Evolutionary conservation across 2,113 vertebrate genomes (phyloP).

Genomic region (Vulpes vulpes): DNA sequence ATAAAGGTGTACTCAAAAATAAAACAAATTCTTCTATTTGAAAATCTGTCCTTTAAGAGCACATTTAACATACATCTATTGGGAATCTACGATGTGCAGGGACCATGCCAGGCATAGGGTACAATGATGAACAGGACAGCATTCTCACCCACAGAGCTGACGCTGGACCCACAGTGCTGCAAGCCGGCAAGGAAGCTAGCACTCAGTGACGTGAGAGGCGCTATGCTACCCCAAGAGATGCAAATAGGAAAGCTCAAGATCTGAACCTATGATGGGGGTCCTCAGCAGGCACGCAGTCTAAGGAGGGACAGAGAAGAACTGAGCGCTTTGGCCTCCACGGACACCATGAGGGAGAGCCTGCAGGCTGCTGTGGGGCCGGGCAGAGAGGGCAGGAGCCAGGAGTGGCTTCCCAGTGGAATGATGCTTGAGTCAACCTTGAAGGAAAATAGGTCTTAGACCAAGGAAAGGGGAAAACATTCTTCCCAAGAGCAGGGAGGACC

Average conservation of each 20-base stretch:
- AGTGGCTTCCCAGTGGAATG: not conserved
- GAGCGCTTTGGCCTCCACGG: rapidly evolving
- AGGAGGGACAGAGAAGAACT: not conserved
- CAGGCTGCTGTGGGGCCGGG: no score
- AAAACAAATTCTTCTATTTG: not conserved
- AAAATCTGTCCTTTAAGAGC: not conserved
- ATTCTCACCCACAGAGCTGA: not conserved
- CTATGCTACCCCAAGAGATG: not conserved
- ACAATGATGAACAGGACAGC: not conserved
- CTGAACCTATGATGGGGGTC: not conserved
- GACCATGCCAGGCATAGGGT: no score
- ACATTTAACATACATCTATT: not conserved
- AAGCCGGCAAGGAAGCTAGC: not conserved
- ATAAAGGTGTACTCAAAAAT: not conserved
- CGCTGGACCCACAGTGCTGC: rapidly evolving
- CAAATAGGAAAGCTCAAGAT: not conserved
- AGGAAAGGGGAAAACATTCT: not conserved
- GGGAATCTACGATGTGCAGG: not conserved
- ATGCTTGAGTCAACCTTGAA: not conserved
- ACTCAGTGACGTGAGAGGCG: not conserved
- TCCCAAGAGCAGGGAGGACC: not conserved
- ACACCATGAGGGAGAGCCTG: rapidly evolving
- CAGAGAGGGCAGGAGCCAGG: not conserved
- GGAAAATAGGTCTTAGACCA: not conserved
- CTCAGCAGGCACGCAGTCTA: no score